Conservation (phyloP, 2,113 vertebrate species). For the Cyphomyrus plagiostoma region DNA sequence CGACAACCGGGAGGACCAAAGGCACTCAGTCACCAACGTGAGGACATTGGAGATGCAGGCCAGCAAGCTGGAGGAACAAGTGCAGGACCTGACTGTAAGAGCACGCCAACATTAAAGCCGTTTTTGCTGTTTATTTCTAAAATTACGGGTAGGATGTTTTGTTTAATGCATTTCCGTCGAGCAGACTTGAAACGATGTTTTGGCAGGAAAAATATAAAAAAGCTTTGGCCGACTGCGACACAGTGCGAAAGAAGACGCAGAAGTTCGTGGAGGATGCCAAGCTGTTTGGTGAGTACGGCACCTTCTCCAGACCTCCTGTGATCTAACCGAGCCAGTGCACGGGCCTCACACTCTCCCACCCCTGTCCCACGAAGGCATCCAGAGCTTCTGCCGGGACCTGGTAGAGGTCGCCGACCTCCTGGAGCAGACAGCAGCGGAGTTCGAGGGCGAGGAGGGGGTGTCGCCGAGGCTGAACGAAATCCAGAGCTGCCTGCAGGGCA, state of each 20-base stretch:
- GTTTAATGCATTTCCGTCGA: background rate
- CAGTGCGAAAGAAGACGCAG: slow-evolving; percentile 68
- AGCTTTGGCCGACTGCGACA: slow-evolving; percentile 68
- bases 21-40: slow-evolving; percentile 52
- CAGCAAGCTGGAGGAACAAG: slow-evolving; percentile 69
- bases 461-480: slow-evolving; percentile 59
- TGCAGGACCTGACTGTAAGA: slow-evolving; percentile 72
- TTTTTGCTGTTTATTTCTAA: background rate
- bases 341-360: background rate
- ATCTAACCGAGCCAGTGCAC: background rate
- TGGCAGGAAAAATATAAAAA: slow-evolving; percentile 65
- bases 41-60: slow-evolving; percentile 61
- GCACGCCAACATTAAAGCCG: background rate
- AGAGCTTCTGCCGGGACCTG: slow-evolving; percentile 80
- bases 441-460: slow-evolving; percentile 37
- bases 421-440: slow-evolving; percentile 57
- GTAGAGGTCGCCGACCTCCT: slow-evolving; percentile 78
- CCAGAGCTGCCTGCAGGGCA: slow-evolving; percentile 66
- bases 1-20: slow-evolving; percentile 57
- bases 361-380: slow-evolving; percentile 59
- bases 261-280: slow-evolving; percentile 85
- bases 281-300: slow-evolving; percentile 64
- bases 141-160: background rate
- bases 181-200: background rate
- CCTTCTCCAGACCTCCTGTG: background rate